These are phyloP conservation scores for Andrena marginata DNA, from an alignment of 2,888 invertebrate genomes.

Conservation along the genomic window DNA sequence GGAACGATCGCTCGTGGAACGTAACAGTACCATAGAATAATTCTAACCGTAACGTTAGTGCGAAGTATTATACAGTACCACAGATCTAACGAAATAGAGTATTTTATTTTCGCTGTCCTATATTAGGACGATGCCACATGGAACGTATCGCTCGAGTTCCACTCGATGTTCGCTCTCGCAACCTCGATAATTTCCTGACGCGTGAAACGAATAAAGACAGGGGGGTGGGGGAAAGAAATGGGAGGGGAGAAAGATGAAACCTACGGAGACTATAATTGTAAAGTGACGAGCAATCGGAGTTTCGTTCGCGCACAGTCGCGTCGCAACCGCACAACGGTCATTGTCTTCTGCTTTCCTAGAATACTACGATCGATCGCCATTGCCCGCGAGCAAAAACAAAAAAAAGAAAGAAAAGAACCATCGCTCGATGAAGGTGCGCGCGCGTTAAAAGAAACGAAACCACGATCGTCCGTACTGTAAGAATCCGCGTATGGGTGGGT, in stretches of 20 bases:
- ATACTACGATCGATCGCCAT: slow-evolving; percentile 1
- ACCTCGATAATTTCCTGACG: slow-evolving; percentile 3
- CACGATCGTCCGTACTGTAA: slow-evolving; percentile 3
- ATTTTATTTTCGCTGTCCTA: slow-evolving; percentile 41
- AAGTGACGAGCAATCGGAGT: no score
- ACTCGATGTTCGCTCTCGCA: slow-evolving; percentile 4
- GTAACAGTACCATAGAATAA: slow-evolving; percentile 22
- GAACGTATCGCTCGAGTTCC: slow-evolving; percentile 11
- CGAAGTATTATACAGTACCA: slow-evolving; percentile 26
- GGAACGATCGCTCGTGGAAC: slow-evolving; percentile 16
- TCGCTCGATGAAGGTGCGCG: neutral
- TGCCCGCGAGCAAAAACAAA: neutral
- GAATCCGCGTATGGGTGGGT: neutral
- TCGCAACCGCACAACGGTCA: slow-evolving; percentile 18
- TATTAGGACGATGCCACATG: slow-evolving; percentile 43
- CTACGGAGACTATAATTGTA: neutral
- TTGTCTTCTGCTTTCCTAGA: neutral
- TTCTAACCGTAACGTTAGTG: slow-evolving; percentile 21
- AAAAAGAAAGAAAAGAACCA: no score
- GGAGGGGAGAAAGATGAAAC: neutral
- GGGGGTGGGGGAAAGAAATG: neutral
- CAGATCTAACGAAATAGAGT: slow-evolving; percentile 25
- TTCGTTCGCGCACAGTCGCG: no score
- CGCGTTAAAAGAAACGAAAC: slow-evolving; percentile 1
- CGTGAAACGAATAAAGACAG: neutral